Evolutionary conservation across 2,888 invertebrate species (phyloP), one percentile per base, ranked within the genome.

Genomic region (Drosophila heteroneura): DNA sequence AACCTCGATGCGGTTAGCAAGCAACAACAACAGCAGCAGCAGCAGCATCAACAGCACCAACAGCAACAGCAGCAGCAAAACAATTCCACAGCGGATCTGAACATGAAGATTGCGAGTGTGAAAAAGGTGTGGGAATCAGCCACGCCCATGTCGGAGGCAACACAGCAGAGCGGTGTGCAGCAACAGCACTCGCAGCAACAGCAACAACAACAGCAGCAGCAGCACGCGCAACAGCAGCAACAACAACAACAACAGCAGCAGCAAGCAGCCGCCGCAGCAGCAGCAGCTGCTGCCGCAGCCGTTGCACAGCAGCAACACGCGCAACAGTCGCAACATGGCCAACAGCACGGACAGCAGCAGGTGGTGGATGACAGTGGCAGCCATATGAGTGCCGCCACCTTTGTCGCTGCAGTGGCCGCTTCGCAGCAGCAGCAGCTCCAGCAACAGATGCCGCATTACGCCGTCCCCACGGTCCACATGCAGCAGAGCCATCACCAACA

Each of bases 101-200:
- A 98, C 94, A 95, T 97, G 94, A 98, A 98, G 94, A 98, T 98
- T 85, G 98, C 98, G 44, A 97, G 98, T 78, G 98, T 98, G 53
- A 98, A 98, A 93, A 92, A 94, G 89, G 96, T 97, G 26, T 97
- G 97, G 97, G 97, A 97, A 91, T 95, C 93, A 77, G 94, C 94
- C 3, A 94, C 95, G 16, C 94, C 95, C 6, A 96, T 96, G 96
- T 95, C 96, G 22, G 65, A 89, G 90, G 44, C 91, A 87, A 69
- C 83, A 33, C 89, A 91, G 68, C 64, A 67, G 66, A 74, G 81
- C 32, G 78, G 80, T 33, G 66, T 92, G 73, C 76, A 85, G 84
- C 58, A 92, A 62, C 82, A 76, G 2, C 74, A 74, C 28, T 57
- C 67, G 26, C 74, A 76, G 3, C 80, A 79, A 5, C 74, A 57